Base-by-base conservation (phyloP, 2,113 vertebrate genomes). In the Origma solitaria region DNA sequence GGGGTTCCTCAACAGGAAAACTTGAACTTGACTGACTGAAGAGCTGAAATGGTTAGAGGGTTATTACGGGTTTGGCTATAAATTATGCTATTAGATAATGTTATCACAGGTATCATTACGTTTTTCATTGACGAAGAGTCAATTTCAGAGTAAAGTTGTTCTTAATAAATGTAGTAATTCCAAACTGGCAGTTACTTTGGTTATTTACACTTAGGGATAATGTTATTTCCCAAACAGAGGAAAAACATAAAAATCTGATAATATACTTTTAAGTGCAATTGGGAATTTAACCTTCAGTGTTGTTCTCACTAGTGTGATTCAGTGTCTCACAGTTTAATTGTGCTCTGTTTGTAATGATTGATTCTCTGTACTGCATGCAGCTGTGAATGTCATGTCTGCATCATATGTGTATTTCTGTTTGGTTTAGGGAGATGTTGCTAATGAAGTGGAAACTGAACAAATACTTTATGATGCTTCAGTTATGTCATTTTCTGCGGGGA, bases 391-490 rank as follows among this genome's bases (percentile, higher is more conserved):
- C 28, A 9, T 51, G n/a, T 57, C 75, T 61, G 28, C 23, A 50
- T 56, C 54, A 18, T 44, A 11, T 70, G 30, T 70, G 12, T 87
- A 31, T 91, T 71, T 51, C 93, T 77, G 65, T 94, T 87, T 57
- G 95, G 90, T 97, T 35, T 84, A 99, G 99, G 99, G 99, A 9
- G 99, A 99, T 80, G 99, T 99, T 87, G 99, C 99, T 47, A 99
- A 99, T 50, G 99, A 99, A 98, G 99, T 99, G 44, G 99, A 99
- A 97, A 99, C 99, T 1, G 99, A 99, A 82, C 99, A 99, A 96
- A 99, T 99, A 66, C 97, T 99, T 92, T 98, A 99, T 15, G 99
- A 99, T 51, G 99, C 99, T 66, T 99, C 99, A 9, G 98, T 99
- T 50, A 99, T 99, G 98, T 99, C 99, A 20, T 99, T 99, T 92